Evolutionary conservation across 2,797 vertebrate species (phyloP).

Genomic region (Parotocinclus haroldoi): DNA sequence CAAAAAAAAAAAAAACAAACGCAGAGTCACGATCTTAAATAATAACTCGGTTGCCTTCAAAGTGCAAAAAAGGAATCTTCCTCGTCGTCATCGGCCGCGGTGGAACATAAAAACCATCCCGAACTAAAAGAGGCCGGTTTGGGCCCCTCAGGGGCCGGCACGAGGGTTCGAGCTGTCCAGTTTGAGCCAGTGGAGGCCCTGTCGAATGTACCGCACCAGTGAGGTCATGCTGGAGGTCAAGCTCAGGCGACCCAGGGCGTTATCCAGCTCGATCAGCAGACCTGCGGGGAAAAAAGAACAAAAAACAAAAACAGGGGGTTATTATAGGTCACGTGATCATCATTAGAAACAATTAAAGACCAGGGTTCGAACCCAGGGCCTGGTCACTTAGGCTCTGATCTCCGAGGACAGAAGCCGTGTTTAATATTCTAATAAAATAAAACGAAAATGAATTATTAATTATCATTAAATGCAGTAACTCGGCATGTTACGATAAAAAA

Average conservation of each 20-base stretch:
- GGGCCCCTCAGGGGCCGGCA: slow-evolving; percentile 45
- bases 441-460: too few species aligned
- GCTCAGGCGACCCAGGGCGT: slow-evolving; percentile 69
- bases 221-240: slow-evolving; percentile 78
- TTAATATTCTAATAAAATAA: too few species aligned
- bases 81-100: background rate
- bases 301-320: too few species aligned
- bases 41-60: background rate
- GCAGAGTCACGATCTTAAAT: background rate
- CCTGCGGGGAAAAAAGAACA: too few species aligned
- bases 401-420: too few species aligned
- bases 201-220: slow-evolving; percentile 81
- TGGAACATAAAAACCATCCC: slow-evolving; percentile 1
- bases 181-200: slow-evolving; percentile 85
- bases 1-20: too few species aligned
- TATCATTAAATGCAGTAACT: too few species aligned
- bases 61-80: background rate
- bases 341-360: too few species aligned
- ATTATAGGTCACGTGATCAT: too few species aligned
- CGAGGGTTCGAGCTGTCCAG: slow-evolving; percentile 73
- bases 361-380: too few species aligned
- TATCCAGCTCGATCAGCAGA: slow-evolving; percentile 80
- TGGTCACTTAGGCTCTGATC: too few species aligned
- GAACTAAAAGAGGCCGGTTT: background rate
- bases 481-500: too few species aligned